Conservation (phyloP, 2,797 vertebrate species). For the Halcyon leucocephala region DNA sequence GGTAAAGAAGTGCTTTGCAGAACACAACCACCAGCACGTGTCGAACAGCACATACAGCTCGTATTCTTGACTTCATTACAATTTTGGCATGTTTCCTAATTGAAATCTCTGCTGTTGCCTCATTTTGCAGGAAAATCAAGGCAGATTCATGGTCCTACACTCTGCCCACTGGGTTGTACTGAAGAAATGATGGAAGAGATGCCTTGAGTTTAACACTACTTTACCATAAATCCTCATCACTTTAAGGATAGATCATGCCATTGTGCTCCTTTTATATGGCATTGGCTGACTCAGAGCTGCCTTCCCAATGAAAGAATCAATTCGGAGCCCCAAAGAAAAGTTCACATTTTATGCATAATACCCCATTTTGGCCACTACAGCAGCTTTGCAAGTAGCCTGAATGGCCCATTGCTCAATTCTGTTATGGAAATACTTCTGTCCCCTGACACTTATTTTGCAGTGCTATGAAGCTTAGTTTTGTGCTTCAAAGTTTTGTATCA, state of each 20-base stretch:
- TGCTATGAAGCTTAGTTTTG: conserved; percentile 12
- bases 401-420: background rate
- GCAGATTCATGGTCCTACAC: background rate
- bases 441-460: background rate
- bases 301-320: background rate
- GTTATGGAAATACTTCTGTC: conserved; percentile 39
- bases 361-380: background rate
- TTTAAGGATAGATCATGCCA: background rate
- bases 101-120: background rate
- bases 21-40: background rate
- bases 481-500: conserved; percentile 47
- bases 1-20: background rate
- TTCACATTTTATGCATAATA: background rate
- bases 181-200: background rate
- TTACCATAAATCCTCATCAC: background rate
- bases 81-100: background rate
- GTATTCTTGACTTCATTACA: background rate
- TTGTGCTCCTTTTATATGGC: background rate
- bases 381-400: conserved; percentile 19
- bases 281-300: background rate
- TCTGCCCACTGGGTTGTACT: background rate
- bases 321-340: background rate
- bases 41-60: background rate
- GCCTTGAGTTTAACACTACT: background rate
- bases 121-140: conserved; percentile 7